Conservation (phyloP, 2,888 invertebrate species). For the Didymodactylos carnosus region DNA sequence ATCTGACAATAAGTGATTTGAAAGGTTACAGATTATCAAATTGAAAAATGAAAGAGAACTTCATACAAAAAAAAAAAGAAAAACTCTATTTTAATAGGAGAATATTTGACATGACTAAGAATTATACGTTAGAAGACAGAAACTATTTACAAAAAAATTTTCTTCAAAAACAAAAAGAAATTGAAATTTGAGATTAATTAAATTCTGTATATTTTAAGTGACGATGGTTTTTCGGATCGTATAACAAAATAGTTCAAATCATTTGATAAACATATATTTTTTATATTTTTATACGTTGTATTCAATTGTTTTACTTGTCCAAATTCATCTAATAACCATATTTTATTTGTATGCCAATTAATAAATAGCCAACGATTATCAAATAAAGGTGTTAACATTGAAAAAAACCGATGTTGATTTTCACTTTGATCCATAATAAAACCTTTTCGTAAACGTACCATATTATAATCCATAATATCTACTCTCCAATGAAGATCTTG, state of each 20-base stretch:
- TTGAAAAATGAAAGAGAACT: too few species aligned
- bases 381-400: background rate
- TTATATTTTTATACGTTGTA: background rate
- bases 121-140: too few species aligned
- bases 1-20: too few species aligned
- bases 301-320: background rate
- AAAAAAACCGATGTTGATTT: background rate
- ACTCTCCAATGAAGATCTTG: background rate
- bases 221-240: background rate
- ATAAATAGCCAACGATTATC: background rate
- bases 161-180: too few species aligned
- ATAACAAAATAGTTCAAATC: background rate
- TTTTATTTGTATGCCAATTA: background rate
- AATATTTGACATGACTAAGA: too few species aligned
- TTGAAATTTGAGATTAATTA: too few species aligned
- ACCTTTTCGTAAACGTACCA: background rate
- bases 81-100: too few species aligned
- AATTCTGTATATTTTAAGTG: background rate
- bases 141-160: too few species aligned
- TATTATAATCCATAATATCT: background rate
- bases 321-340: background rate
- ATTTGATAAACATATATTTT: background rate
- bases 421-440: background rate
- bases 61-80: too few species aligned
- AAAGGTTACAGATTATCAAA: too few species aligned